Conservation (phyloP, 1,140 invertebrate genomes). For the Caenorhabditis remanei region DNA sequence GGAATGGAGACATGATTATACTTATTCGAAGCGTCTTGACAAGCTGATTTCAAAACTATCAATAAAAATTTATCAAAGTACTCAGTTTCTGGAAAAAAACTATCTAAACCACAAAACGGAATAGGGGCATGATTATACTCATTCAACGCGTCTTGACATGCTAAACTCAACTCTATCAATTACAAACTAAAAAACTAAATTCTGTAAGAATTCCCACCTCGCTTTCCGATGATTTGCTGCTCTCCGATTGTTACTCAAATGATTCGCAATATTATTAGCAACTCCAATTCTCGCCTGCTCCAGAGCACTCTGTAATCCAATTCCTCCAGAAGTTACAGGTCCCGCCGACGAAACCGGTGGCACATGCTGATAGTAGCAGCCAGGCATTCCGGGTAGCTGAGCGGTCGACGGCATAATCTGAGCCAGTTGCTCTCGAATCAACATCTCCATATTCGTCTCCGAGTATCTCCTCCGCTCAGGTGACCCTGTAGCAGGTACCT, state of each 20-base stretch:
- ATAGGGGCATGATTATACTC: too few relatives aligned
- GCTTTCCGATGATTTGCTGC: conserved; percentile 30
- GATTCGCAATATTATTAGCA: background rate
- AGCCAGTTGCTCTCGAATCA: conserved; percentile 4
- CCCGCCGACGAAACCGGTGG: background rate
- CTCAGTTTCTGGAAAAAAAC: too few relatives aligned
- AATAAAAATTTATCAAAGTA: too few relatives aligned
- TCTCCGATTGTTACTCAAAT: background rate
- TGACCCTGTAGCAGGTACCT: background rate
- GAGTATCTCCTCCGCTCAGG: conserved; percentile 7
- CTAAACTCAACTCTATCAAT: too few relatives aligned
- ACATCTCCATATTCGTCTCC: conserved; percentile 1
- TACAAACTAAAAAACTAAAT: too few relatives aligned
- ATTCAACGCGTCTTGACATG: too few relatives aligned
- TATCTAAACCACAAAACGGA: too few relatives aligned
- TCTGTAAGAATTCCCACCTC: background rate
- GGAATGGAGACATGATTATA: too few relatives aligned
- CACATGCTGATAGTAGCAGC: conserved; percentile 30
- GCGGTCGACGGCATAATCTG: conserved; percentile 9
- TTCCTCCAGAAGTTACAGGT: background rate
- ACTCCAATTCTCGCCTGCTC: background rate
- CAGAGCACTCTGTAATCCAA: background rate
- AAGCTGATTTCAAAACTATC: too few relatives aligned
- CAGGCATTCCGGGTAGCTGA: conserved; percentile 43
- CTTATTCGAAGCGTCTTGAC: too few relatives aligned